Conservation (phyloP, 2,888 invertebrate genomes). For the Philaethria dido region DNA sequence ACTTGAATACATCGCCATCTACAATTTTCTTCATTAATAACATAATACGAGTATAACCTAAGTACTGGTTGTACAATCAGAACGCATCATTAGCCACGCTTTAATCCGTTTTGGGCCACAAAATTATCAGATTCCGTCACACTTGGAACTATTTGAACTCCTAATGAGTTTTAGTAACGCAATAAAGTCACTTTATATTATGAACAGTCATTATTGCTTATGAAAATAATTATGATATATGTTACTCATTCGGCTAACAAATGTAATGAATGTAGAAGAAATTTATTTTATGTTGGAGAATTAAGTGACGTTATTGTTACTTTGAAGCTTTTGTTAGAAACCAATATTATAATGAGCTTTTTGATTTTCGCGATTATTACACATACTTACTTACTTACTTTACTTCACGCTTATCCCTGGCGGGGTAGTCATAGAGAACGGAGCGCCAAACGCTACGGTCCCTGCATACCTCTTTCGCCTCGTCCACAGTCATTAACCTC, state of each 20-base stretch:
- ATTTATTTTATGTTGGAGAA: background rate
- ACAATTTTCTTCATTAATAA: conserved; percentile 5
- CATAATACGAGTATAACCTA: conserved; percentile 10
- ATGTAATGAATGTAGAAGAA: conserved; percentile 5
- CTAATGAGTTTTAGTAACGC: conserved; percentile 76
- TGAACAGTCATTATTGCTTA: conserved; percentile 68
- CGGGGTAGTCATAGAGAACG: no score
- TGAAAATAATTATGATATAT: conserved; percentile 71
- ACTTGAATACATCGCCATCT: background rate
- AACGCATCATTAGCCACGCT: conserved; percentile 57
- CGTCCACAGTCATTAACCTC: no score
- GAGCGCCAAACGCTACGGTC: no score
- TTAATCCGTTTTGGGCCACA: conserved; percentile 60
- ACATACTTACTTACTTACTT: no score
- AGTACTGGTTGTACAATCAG: conserved; percentile 29
- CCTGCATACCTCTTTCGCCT: no score
- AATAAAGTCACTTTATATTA: conserved; percentile 67
- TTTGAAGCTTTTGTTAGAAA: no score
- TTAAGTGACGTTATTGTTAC: no score
- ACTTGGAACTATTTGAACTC: conserved; percentile 64
- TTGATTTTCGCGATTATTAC: no score
- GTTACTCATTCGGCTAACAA: conserved; percentile 32
- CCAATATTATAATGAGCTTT: no score
- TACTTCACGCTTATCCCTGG: no score
- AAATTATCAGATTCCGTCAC: conserved; percentile 80